A percentile compares a stretch with the other conserved stretches of the same genome.
Conservation (phyloP, 2,797 vertebrate genomes). For the Trematomus bernacchii region DNA sequence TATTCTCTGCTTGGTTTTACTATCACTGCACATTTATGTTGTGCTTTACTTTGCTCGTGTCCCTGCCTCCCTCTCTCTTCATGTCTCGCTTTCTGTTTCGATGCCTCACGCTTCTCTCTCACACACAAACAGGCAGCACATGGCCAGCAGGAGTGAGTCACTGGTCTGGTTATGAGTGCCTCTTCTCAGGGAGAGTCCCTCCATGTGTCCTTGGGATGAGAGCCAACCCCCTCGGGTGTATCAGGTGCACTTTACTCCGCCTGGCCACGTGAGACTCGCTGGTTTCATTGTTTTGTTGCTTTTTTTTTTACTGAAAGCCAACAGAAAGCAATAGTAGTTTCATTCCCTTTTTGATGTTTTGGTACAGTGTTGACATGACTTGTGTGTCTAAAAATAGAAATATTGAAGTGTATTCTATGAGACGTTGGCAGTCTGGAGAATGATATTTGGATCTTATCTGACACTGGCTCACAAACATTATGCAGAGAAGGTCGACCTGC, state of each 20-base stretch:
- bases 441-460: conserved; percentile 25
- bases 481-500: conserved; percentile 17
- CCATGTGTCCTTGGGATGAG: conserved; percentile 69
- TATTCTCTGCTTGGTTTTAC: conserved; percentile 39
- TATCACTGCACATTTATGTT: conserved; percentile 19
- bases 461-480: conserved; percentile 19
- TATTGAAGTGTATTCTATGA: conserved; percentile 41
- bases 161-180: conserved; percentile 69
- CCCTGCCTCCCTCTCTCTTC: neutral
- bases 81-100: conserved; percentile 42
- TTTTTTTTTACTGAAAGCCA: neutral
- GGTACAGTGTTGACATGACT: conserved; percentile 25
- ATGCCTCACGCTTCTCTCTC: conserved; percentile 28
- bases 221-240: conserved; percentile 65
- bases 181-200: conserved; percentile 78
- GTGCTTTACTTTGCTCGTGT: conserved; percentile 26
- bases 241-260: conserved; percentile 72
- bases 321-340: conserved; percentile 4
- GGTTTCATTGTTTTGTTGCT: conserved; percentile 50
- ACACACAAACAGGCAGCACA: conserved; percentile 71
- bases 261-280: conserved; percentile 68
- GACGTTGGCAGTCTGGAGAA: conserved; percentile 25
- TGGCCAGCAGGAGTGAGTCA: conserved; percentile 77
- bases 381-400: conserved; percentile 47
- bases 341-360: conserved; percentile 8